Evolutionary conservation across 2,797 vertebrate species (phyloP), one percentile per base, ranked within the genome.

Genomic region (Enteromius afrohamiltoni): DNA sequence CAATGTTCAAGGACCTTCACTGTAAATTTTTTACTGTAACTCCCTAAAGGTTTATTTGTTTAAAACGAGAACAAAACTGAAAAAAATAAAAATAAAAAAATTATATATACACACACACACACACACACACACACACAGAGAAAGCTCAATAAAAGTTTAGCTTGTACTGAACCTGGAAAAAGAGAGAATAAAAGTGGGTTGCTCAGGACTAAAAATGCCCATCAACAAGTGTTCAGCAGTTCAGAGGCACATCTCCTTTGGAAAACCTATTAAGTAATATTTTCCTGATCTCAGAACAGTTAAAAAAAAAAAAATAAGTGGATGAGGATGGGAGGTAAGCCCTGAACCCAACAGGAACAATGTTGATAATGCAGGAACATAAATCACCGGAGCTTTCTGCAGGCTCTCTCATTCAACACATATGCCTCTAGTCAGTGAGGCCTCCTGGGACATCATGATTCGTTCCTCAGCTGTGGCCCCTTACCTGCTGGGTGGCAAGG

Each of bases 401-500:
- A 7, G 34, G 47, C 79, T 81, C 70, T 87, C 71, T 82, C 82
- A 84, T 82, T 87, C 73, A 77, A 85, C 85, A 86, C 89, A 89
- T 69, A 83, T 87, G 88, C 19, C 67, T 77, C 83, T 10, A 51
- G 60, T 80, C 65, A 80, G 23, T 3, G 79, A 73, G 45, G 84
- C 69, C 78, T 84, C 80, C 55, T 76, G 51, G 79, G 78, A n/a
- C 80, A 42, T 37, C 51, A 31, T 85, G 86, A 88, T 89, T 87
- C 75, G 67, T 85, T 87, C 86, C 71, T 87, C 90, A 89, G 88
- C 89, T 90, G 75, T 51, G 64, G 62, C 64, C 31, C 82, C 55
- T 83, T 87, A 91, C 91, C 91, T 91, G 86, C 88, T 81, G 53
- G 62, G 83, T 45, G 85, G 58, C 64, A 4, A 75, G 69, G n/a